These are phyloP conservation scores for Zygogramma bicolorata DNA, from an alignment of 2,888 invertebrate genomes.

Conservation along the genomic window DNA sequence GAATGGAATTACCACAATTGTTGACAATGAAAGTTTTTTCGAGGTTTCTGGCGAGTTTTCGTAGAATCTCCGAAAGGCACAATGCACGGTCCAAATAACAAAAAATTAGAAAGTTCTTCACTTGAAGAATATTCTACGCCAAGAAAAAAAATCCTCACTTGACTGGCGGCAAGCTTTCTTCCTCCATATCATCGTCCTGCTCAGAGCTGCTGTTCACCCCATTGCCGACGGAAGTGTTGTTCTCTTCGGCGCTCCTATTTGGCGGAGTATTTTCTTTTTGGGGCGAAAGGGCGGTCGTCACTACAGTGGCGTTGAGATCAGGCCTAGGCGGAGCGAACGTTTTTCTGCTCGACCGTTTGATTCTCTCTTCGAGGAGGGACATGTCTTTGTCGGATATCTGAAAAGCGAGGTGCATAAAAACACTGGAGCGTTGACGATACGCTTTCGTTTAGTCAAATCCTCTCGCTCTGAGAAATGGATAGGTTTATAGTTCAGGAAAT, in stretches of 20 bases:
- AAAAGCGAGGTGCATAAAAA: slow-evolving; percentile 12
- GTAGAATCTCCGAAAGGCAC: no score
- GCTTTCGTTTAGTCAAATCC: no score
- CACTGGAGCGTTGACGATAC: no score
- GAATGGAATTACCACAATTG: no score
- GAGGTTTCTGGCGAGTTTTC: no score
- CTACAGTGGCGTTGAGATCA: slow-evolving; percentile 37
- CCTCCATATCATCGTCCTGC: neutral
- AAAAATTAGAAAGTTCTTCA: no score
- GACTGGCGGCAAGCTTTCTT: neutral
- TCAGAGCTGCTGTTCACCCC: neutral
- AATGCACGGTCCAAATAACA: no score
- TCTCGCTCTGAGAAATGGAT: no score
- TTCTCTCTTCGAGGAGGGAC: slow-evolving; percentile 93
- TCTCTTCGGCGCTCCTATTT: slow-evolving; percentile 29
- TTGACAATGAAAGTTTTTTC: no score
- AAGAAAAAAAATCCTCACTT: neutral
- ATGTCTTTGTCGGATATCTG: slow-evolving; percentile 95
- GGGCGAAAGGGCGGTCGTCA: slow-evolving; percentile 33
- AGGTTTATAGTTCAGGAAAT: no score
- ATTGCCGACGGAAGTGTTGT: neutral
- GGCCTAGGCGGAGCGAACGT: slow-evolving; percentile 63
- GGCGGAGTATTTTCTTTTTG: slow-evolving; percentile 45
- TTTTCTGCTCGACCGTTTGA: slow-evolving; percentile 87
- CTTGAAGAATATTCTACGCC: neutral